A percentile compares a stretch with the other conserved stretches of the same genome.
Evolutionary conservation across 2,113 vertebrate species (phyloP).

Genomic region (Lethenteron camtschaticum): DNA sequence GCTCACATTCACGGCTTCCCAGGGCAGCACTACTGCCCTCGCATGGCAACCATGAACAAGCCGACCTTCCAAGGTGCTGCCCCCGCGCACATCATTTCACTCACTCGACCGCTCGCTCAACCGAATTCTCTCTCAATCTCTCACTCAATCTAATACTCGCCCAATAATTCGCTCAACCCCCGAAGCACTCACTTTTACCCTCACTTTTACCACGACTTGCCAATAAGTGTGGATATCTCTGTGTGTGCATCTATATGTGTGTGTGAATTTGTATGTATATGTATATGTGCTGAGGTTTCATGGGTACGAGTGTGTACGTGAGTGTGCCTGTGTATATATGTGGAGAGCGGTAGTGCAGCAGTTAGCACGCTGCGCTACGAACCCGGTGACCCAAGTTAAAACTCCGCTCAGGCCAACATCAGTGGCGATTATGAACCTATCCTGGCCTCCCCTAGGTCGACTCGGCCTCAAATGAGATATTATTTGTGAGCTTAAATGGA

Average conservation of each 20-base stretch:
- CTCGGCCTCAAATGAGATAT: too few species aligned
- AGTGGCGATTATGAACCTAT: too few species aligned
- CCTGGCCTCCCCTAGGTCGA: too few species aligned
- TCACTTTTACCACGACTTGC: background rate
- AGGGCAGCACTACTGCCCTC: conserved; percentile 90
- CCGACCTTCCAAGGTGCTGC: conserved; percentile 72
- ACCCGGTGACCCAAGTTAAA: too few species aligned
- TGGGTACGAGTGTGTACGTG: background rate
- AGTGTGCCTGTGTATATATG: background rate
- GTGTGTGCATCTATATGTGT: background rate
- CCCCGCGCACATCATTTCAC: too few species aligned
- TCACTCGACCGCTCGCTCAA: too few species aligned
- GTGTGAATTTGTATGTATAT: conserved; percentile 1
- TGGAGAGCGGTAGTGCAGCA: background rate
- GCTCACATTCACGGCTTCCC: conserved; percentile 94
- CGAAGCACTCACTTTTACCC: background rate
- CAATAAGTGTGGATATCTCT: background rate
- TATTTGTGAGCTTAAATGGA: too few species aligned
- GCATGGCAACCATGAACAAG: conserved; percentile 99
- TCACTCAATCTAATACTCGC: too few species aligned
- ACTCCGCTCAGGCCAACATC: too few species aligned
- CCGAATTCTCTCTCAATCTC: too few species aligned
- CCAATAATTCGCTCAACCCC: too few species aligned
- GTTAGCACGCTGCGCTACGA: too few species aligned
- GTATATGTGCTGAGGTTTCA: background rate